phyloP scores from a whole-genome alignment of 2,113 vertebrate genomes.

The Bujurquina vittata region DNA sequence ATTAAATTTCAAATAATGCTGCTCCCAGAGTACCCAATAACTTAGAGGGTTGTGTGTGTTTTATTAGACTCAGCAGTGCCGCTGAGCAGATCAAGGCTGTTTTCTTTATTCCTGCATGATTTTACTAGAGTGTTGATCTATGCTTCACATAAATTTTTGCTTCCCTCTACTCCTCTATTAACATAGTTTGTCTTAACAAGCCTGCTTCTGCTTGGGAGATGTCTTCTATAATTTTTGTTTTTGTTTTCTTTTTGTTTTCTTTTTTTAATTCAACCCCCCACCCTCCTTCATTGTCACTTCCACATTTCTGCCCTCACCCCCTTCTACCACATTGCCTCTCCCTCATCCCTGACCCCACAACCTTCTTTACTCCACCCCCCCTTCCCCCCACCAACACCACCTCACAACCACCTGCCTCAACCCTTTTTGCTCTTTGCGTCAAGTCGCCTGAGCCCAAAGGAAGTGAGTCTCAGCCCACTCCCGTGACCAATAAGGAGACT shows the following conservation, averaged over 20 bases:
- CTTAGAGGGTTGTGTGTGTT: background rate
- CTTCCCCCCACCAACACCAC: conserved; percentile 55
- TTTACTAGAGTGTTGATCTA: conserved; percentile 60
- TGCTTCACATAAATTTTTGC: conserved; percentile 64
- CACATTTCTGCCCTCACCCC: conserved; percentile 42
- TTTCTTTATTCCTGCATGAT: conserved; percentile 77
- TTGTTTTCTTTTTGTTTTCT: conserved; percentile 57
- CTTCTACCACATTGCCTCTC: conserved; percentile 47
- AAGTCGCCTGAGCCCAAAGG: conserved; percentile 89
- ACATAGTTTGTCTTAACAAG: conserved; percentile 81
- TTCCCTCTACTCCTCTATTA: conserved; percentile 71
- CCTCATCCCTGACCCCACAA: conserved; percentile 47
- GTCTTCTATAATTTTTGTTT: conserved; percentile 79
- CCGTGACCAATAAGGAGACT: conserved; percentile 88
- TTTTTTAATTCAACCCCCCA: conserved; percentile 37
- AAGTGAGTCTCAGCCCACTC: conserved; percentile 89
- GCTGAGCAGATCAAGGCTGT: conserved; percentile 62
- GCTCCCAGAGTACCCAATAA: background rate
- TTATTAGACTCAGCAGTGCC: background rate
- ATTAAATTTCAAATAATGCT: background rate
- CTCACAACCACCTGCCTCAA: conserved; percentile 72
- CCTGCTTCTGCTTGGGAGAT: conserved; percentile 82
- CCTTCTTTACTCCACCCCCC: background rate
- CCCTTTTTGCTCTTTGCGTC: conserved; percentile 80
- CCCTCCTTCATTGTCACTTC: conserved; percentile 40